Evolutionary conservation across 1,140 invertebrate species (phyloP).

Genomic region (Neuroterus valhalla): DNA sequence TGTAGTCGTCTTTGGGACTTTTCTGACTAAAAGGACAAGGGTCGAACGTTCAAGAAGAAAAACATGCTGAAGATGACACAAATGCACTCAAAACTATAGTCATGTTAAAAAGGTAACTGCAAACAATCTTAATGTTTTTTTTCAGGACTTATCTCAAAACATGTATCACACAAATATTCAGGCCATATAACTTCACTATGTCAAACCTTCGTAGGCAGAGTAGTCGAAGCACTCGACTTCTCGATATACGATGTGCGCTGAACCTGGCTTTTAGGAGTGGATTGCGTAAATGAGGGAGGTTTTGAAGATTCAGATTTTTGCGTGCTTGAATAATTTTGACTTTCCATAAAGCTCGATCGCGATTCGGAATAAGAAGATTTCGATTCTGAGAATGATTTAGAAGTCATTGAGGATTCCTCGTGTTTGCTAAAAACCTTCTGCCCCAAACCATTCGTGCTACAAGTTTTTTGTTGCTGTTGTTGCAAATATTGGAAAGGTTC

Average conservation of each 20-base stretch:
- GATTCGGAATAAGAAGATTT: constrained; percentile 64
- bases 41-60: too few relatives aligned
- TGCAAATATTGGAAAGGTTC: constrained; percentile 72
- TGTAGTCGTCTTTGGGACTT: too few relatives aligned
- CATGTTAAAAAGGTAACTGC: too few relatives aligned
- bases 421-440: constrained; percentile 55
- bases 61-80: too few relatives aligned
- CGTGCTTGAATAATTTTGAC: constrained; percentile 61
- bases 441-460: not conserved
- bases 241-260: constrained; percentile 66
- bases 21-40: too few relatives aligned
- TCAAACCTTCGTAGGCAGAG: constrained; percentile 68
- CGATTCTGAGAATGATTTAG: constrained; percentile 60
- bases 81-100: too few relatives aligned
- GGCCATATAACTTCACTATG: constrained; percentile 32
- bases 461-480: constrained; percentile 51
- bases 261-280: constrained; percentile 56
- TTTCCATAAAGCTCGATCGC: constrained; percentile 62
- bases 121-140: not conserved
- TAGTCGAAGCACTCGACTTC: constrained; percentile 58
- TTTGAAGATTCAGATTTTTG: constrained; percentile 57
- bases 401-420: constrained; percentile 58
- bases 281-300: constrained; percentile 50
- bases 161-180: constrained; percentile 53
- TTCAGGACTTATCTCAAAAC: constrained; percentile 39